phyloP scores from a whole-genome alignment of 2,113 vertebrate species.

The Oriolus oriolus region DNA sequence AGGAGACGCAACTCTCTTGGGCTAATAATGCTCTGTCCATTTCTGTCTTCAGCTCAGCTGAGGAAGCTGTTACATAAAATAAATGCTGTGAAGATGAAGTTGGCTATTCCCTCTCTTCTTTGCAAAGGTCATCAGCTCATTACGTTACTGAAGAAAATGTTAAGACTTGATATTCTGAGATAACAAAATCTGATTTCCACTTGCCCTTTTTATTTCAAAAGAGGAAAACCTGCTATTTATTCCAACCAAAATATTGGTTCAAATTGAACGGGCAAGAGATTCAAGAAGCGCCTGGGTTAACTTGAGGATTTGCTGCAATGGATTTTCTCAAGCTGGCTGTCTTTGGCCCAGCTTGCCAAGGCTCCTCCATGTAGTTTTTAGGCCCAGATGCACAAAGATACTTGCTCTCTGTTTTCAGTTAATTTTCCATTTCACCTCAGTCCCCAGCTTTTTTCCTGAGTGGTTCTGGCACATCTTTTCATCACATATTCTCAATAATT shows the following conservation, averaged over 20 bases:
- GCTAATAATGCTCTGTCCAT: constrained; percentile 41
- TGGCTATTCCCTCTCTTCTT: constrained; percentile 24
- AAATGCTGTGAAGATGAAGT: constrained; percentile 26
- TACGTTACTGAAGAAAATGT: neutral
- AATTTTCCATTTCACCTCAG: neutral
- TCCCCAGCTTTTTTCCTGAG: neutral
- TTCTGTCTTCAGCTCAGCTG: constrained; percentile 30
- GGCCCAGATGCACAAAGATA: neutral
- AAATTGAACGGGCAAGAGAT: neutral
- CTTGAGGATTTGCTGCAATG: neutral
- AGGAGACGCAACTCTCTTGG: neutral
- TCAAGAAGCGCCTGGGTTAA: neutral
- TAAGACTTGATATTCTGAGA: constrained; percentile 32
- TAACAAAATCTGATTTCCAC: neutral
- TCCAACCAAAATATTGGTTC: neutral
- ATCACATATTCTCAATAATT: neutral
- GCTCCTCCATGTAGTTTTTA: neutral
- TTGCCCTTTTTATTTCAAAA: neutral
- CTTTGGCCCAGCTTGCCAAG: neutral
- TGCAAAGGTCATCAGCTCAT: constrained; percentile 9
- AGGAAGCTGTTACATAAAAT: constrained; percentile 55
- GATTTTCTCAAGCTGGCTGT: neutral
- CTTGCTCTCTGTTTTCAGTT: neutral
- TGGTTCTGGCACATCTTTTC: neutral
- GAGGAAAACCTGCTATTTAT: neutral